A percentile compares a stretch with the other conserved stretches of the same genome.
Evolutionary conservation across 2,797 vertebrate species (phyloP).

Genomic region (Sebastes oblongus): DNA sequence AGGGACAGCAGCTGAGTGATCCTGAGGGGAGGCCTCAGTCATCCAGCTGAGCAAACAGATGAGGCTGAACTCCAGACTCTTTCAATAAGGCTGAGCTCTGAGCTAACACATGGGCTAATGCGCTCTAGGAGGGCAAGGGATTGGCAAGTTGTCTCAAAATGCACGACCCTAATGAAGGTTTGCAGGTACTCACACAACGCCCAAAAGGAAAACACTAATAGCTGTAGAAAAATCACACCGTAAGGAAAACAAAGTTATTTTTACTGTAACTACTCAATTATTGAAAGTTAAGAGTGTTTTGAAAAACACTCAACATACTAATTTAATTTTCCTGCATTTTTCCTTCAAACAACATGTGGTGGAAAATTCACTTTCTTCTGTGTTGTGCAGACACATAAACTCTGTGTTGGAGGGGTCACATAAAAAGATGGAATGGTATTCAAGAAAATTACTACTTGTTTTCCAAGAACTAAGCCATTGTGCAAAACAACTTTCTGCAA

Average conservation of each 20-base stretch:
- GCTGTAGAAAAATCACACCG: background rate
- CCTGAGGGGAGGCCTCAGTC: slow-evolving; percentile 31
- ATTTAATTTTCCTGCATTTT: background rate
- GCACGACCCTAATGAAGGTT: slow-evolving; percentile 2
- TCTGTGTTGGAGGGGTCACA: background rate
- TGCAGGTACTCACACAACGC: background rate
- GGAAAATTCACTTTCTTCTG: background rate
- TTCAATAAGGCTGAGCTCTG: slow-evolving; percentile 50
- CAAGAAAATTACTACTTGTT: slow-evolving; percentile 6
- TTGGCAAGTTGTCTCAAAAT: slow-evolving; percentile 33
- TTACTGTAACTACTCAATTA: background rate
- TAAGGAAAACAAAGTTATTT: background rate
- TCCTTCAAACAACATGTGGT: background rate
- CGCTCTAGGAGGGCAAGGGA: slow-evolving; percentile 18
- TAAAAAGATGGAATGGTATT: background rate
- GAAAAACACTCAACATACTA: background rate
- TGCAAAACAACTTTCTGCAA: background rate
- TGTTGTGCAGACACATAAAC: background rate
- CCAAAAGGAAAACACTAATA: background rate
- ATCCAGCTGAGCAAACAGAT: slow-evolving; percentile 73
- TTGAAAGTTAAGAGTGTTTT: background rate
- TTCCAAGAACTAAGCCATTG: background rate
- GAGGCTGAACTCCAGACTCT: slow-evolving; percentile 35
- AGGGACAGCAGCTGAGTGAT: slow-evolving; percentile 42
- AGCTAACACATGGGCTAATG: slow-evolving; percentile 47